Conservation (phyloP, 2,113 vertebrate species). For the Trematocara stigmaticum region DNA sequence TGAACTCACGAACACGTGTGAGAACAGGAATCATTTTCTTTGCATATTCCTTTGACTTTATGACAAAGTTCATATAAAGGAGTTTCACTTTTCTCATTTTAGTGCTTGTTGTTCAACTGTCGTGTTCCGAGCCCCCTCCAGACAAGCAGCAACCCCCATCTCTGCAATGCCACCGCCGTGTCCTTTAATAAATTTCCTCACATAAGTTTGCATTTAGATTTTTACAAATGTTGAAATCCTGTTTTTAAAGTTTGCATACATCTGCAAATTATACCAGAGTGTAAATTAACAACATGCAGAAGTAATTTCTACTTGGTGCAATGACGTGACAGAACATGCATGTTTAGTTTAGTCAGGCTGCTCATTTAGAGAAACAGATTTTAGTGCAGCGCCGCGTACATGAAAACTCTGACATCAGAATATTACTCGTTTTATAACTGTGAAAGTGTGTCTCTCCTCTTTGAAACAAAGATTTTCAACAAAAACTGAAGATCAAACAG, state of each 20-base stretch:
- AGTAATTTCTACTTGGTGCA: neutral
- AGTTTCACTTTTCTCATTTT: neutral
- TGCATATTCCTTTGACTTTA: neutral
- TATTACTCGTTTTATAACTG: neutral
- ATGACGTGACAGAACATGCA: neutral
- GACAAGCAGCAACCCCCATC: neutral
- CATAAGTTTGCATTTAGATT: neutral
- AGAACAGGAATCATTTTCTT: neutral
- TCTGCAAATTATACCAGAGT: neutral
- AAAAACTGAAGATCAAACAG: neutral
- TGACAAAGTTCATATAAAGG: neutral
- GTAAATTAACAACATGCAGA: neutral
- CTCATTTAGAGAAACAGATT: neutral
- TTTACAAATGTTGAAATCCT: neutral
- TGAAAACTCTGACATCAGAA: neutral
- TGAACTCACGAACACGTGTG: neutral
- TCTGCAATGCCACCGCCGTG: neutral
- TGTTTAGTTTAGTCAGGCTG: neutral
- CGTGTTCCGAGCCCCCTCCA: neutral
- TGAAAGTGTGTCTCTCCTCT: neutral
- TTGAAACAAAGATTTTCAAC: neutral
- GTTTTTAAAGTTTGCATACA: neutral
- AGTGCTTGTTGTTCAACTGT: neutral
- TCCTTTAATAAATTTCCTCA: neutral
- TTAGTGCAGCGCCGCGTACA: neutral